Percentiles rank a stretch among this genome's conserved stretches.
Conservation (phyloP, 2,113 vertebrate species). For the Engystomops pustulosus region DNA sequence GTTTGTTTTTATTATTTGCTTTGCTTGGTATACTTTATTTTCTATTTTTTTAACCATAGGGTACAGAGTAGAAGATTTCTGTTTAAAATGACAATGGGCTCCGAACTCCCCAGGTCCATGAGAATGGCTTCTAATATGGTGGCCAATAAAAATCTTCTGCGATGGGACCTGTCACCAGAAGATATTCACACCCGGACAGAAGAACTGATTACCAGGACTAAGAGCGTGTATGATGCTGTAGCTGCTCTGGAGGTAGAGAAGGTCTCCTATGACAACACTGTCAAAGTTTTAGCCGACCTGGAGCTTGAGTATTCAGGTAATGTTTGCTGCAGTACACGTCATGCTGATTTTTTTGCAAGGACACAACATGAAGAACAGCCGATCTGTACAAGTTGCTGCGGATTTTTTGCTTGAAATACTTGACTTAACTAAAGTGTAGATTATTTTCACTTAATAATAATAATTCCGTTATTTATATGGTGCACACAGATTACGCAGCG, state of each 20-base stretch:
- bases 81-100: conserved; percentile 83
- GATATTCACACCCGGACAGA: conserved; percentile 81
- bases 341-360: too few relatives aligned
- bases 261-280: conserved; percentile 85
- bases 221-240: conserved; percentile 80
- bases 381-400: too few relatives aligned
- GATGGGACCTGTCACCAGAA: conserved; percentile 88
- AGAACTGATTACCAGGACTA: conserved; percentile 80
- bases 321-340: too few relatives aligned
- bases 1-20: too few relatives aligned
- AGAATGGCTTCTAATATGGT: conserved; percentile 70
- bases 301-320: conserved; percentile 88
- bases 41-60: conserved; percentile 65
- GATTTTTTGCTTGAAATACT: too few relatives aligned
- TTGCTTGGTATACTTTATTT: too few relatives aligned
- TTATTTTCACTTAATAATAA: too few relatives aligned
- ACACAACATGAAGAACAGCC: too few relatives aligned
- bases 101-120: conserved; percentile 63
- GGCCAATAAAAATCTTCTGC: conserved; percentile 71
- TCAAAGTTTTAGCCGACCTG: conserved; percentile 80
- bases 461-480: too few relatives aligned
- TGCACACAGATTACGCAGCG: too few relatives aligned
- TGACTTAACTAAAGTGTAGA: too few relatives aligned
- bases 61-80: conserved; percentile 64
- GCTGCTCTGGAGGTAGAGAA: conserved; percentile 78